Conservation (phyloP, 2,113 vertebrate genomes). For the Alligator sinensis region DNA sequence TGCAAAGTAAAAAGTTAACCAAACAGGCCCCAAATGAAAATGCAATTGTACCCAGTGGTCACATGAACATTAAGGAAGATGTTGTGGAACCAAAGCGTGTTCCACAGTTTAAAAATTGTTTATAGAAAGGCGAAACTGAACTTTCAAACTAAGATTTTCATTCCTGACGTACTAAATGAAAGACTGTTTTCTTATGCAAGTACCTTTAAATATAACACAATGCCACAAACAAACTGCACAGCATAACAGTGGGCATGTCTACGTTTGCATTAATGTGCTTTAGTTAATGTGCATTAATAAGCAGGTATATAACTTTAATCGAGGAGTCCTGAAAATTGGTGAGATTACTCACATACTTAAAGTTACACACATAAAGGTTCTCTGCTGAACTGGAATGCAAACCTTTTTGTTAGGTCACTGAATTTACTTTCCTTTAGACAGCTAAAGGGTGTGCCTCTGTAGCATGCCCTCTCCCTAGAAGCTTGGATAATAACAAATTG, state of each 20-base stretch:
- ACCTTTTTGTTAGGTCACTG: neutral
- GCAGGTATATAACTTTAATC: rapidly evolving
- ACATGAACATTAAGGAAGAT: neutral
- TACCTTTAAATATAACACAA: neutral
- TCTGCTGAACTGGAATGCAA: neutral
- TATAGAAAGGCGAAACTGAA: neutral
- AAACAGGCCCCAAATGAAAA: rapidly evolving
- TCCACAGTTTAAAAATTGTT: neutral
- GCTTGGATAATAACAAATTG: neutral
- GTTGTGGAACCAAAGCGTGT: neutral
- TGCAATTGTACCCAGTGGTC: neutral
- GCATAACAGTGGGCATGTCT: too few species aligned
- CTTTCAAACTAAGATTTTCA: neutral
- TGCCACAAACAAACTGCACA: neutral
- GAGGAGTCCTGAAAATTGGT: neutral
- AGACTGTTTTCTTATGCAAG: neutral
- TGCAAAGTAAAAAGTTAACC: neutral
- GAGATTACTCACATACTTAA: neutral
- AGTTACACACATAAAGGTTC: rapidly evolving
- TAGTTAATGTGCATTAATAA: too few species aligned
- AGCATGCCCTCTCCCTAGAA: rapidly evolving
- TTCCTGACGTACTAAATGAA: neutral
- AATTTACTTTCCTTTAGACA: neutral
- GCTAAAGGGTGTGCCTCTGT: neutral
- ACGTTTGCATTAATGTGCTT: too few species aligned